phyloP scores from a whole-genome alignment of 2,113 vertebrate species.

The Zosterops hypoxanthus region DNA sequence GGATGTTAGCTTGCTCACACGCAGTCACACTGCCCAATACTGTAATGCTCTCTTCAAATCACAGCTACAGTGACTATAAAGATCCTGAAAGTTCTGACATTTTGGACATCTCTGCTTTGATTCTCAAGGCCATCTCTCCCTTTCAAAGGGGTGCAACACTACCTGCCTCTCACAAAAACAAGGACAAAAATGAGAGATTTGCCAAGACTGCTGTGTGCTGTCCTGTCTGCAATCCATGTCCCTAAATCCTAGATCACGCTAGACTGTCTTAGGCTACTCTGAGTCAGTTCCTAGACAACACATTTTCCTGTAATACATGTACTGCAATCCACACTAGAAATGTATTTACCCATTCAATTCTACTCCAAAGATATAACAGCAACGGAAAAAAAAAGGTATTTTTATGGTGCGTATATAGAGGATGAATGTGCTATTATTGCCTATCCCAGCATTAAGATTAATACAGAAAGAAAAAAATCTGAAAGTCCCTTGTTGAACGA shows the following conservation, averaged over 20 bases:
- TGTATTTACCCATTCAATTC: background rate
- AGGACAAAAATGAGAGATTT: background rate
- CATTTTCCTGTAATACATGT: background rate
- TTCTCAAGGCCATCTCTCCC: background rate
- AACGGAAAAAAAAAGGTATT: background rate
- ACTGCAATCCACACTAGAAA: background rate
- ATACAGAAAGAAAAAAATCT: background rate
- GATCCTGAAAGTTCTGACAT: background rate
- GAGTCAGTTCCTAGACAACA: background rate
- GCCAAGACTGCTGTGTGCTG: background rate
- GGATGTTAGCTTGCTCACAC: accelerated
- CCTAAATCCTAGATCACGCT: background rate
- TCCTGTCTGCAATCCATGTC: background rate
- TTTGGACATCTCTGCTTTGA: background rate
- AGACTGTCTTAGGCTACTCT: background rate
- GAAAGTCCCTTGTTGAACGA: background rate
- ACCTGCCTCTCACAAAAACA: background rate
- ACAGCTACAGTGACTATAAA: background rate
- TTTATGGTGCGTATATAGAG: background rate
- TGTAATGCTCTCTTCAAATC: background rate
- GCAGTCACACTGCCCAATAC: background rate
- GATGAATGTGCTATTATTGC: background rate
- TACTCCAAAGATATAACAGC: background rate
- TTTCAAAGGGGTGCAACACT: background rate
- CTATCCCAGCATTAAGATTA: background rate